Base-by-base conservation (phyloP, 2,797 vertebrate genomes). In the Polyboroides typus region DNA sequence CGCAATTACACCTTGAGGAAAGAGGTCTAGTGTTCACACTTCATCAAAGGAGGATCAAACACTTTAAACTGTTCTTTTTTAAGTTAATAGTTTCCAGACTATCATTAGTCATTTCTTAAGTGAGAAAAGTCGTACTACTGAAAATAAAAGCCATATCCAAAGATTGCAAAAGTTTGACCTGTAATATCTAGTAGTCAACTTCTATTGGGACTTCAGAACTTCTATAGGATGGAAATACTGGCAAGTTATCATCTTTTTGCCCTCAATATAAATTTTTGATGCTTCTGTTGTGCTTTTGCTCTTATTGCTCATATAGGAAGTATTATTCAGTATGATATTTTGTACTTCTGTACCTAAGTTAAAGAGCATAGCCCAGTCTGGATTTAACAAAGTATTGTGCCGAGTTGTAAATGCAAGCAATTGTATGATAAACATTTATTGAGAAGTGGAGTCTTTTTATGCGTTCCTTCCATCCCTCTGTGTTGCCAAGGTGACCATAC, bases 31-130 rank as follows among this genome's bases (percentile, higher is more conserved):
- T 97, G 94, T 97, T 98, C 97, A 95, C 97, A 97, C 95, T 97
- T 98, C 91, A 97, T 98, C 98, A 96, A 96, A 98, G 73, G 92
- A 96, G 80, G 93, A 98, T 98, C 96, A 97, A 98, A 97, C 93
- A 93, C 72, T 94, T 95, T 95, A 94, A 97, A 93, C 79, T 82
- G 70, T 91, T 98, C 86, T 91, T 97, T 97, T 97, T 94, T 7
- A 96, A 97, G 93, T 92, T 98, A 97, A 98, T 96, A 42, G 27
- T 81, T 98, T 98, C 96, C 97, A 98, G 97, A 93, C 63, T 84
- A 85, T 92, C 81, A 86, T 97, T 96, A 97, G 83, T 78, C 47
- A 94, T 93, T 89, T 90, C 63, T 95, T 25, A 90, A 89, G 89
- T 70, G 66, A 93, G 68, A 83, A 73, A 97, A 97, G 29, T 95